Conservation (phyloP, 2,888 invertebrate species). For the Prosapia bicincta region DNA sequence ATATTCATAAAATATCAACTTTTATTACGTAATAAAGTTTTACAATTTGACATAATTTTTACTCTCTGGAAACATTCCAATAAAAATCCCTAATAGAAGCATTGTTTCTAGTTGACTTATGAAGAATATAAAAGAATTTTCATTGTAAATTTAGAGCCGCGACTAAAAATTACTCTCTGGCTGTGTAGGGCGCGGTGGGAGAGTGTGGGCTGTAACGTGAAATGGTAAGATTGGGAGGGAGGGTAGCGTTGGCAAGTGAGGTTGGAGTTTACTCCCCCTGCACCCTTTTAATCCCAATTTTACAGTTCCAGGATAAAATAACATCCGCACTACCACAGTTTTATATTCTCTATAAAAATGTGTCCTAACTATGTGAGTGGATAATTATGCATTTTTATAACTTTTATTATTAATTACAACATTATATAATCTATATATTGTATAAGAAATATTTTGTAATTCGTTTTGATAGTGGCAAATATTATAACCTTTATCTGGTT, state of each 20-base stretch:
- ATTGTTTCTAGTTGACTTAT: not conserved
- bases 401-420: no score
- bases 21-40: no score
- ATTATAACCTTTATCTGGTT: no score
- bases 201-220: not conserved
- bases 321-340: not conserved
- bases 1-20: no score
- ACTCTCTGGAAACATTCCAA: not conserved
- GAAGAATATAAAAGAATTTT: not conserved
- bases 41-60: no score
- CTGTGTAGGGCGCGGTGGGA: not conserved
- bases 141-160: not conserved
- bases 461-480: no score
- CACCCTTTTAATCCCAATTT: not conserved
- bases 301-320: not conserved
- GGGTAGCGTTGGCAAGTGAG: no score
- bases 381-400: no score
- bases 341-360: not conserved
- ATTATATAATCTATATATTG: no score
- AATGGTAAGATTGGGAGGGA: no score
- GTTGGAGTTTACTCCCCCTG: not conserved
- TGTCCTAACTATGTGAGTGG: no score
- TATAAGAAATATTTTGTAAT: no score
- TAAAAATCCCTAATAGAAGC: not conserved
- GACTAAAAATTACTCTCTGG: not conserved